Percentiles rank a stretch among this genome's conserved stretches.
Conservation (phyloP, 2,113 vertebrate species). For the Corythoichthys haematopterus region DNA sequence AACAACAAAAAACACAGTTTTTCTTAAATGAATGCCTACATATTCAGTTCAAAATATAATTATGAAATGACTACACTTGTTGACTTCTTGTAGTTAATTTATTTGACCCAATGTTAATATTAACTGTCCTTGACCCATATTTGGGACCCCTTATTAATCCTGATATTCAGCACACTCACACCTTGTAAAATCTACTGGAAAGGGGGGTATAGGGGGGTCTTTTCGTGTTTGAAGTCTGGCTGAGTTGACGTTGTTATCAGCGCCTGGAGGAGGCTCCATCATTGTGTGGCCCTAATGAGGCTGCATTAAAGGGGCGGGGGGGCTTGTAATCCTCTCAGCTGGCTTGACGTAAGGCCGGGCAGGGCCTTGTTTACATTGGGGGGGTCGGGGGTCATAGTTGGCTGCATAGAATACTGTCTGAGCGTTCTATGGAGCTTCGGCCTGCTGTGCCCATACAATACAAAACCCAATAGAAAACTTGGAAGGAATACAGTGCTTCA, state of each 20-base stretch:
- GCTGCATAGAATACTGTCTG: constrained; percentile 68
- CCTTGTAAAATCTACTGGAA: not conserved
- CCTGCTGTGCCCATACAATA: constrained; percentile 83
- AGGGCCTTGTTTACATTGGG: constrained; percentile 63
- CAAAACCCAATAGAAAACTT: constrained; percentile 48
- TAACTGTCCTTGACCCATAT: too few relatives aligned
- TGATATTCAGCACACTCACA: not conserved
- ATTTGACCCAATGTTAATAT: not conserved
- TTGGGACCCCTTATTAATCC: not conserved
- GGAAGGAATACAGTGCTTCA: constrained; percentile 53
- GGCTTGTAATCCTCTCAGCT: constrained; percentile 73
- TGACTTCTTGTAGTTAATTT: too few relatives aligned
- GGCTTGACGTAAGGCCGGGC: constrained; percentile 56
- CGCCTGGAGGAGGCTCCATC: constrained; percentile 58
- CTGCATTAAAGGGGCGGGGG: constrained; percentile 64
- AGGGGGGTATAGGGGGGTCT: not conserved
- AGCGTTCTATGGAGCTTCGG: constrained; percentile 51
- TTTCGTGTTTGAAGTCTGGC: constrained; percentile 51
- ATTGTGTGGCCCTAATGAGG: constrained; percentile 77
- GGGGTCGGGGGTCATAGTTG: constrained; percentile 27
- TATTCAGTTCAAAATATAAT: too few relatives aligned
- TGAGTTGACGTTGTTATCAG: constrained; percentile 54
- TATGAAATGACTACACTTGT: too few relatives aligned
- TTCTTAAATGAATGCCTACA: too few relatives aligned
- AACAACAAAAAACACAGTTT: too few relatives aligned